These are phyloP conservation scores for Phaethon lepturus DNA, from an alignment of 2,113 vertebrate genomes.

Conservation along the genomic window DNA sequence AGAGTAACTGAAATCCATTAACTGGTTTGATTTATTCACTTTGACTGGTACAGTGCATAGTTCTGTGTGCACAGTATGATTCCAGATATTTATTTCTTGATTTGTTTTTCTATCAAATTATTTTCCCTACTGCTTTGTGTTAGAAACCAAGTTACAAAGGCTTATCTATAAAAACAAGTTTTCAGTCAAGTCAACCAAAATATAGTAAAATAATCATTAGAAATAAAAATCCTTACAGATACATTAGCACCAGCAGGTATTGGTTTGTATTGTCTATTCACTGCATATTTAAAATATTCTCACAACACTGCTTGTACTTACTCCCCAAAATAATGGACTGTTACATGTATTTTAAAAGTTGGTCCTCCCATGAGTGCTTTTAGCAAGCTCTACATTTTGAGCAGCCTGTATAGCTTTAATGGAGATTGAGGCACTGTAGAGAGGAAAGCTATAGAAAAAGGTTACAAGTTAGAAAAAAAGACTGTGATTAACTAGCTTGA, in stretches of 20 bases:
- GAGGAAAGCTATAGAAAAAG: conserved; percentile 38
- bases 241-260: not conserved
- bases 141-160: not conserved
- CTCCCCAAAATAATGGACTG: conserved; percentile 55
- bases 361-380: conserved; percentile 60
- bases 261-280: not conserved
- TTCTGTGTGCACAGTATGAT: not conserved
- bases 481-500: conserved; percentile 60
- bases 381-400: conserved; percentile 40
- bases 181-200: not conserved
- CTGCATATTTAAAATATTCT: conserved; percentile 31
- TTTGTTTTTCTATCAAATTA: not conserved
- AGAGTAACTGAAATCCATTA: not conserved
- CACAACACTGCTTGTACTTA: not conserved
- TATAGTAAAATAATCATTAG: not conserved
- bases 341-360: conserved; percentile 42
- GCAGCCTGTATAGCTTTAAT: conserved; percentile 36
- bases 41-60: not conserved
- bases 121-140: not conserved
- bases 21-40: not conserved
- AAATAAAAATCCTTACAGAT: not conserved
- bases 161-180: not conserved
- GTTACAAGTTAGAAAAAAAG: conserved; percentile 30
- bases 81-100: not conserved
- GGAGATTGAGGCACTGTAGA: conserved; percentile 5